These are phyloP conservation scores for Cetoscarus ocellatus DNA, from an alignment of 2,797 vertebrate genomes.

Conservation along the genomic window DNA sequence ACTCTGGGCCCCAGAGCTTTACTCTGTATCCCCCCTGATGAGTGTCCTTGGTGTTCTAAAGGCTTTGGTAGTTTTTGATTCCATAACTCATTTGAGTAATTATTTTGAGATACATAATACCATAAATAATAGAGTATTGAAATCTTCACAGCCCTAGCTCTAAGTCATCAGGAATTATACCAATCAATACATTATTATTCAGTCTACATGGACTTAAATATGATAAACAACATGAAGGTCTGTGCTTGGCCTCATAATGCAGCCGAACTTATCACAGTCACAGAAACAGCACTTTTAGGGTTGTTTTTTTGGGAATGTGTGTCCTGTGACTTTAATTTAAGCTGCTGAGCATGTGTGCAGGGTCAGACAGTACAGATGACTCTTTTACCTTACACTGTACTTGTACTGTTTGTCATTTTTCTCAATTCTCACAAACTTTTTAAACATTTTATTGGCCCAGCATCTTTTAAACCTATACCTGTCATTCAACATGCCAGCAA, in stretches of 20 bases:
- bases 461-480: no score
- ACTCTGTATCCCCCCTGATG: no score
- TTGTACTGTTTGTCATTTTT: neutral
- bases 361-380: neutral
- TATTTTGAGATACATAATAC: no score
- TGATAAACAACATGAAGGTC: neutral
- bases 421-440: no score
- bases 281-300: conserved; percentile 6
- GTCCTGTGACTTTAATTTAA: conserved; percentile 36
- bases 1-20: no score
- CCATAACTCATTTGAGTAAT: no score
- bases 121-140: no score
- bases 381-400: neutral
- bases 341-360: conserved; percentile 13
- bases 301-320: conserved; percentile 26
- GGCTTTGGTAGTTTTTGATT: no score
- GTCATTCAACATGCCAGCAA: no score
- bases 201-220: neutral
- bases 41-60: no score
- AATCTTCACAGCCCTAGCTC: neutral
- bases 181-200: conserved; percentile 4
- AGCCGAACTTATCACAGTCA: neutral
- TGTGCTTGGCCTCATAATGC: neutral
- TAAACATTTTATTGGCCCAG: no score
- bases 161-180: conserved; percentile 1